Conservation (phyloP, 2,113 vertebrate genomes). For the Mola mola region DNA sequence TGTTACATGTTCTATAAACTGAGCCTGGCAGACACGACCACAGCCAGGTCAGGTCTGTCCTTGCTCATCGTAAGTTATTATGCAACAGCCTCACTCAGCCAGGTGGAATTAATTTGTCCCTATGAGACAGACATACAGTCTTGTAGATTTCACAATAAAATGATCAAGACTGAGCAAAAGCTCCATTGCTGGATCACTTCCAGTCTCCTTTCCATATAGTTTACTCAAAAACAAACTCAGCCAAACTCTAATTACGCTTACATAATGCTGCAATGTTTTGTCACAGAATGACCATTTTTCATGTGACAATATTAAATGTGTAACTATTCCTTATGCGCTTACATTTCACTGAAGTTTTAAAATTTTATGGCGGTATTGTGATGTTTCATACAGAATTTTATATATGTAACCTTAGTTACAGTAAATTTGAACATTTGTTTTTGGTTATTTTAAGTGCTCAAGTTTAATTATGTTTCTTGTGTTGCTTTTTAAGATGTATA, state of each 20-base stretch:
- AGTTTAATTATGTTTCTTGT: too few relatives aligned
- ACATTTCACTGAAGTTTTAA: too few relatives aligned
- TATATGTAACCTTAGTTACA: too few relatives aligned
- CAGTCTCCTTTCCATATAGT: conserved; percentile 2
- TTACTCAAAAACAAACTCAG: not conserved
- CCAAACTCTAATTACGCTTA: too few relatives aligned
- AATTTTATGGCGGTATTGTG: not conserved
- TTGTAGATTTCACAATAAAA: conserved; percentile 45
- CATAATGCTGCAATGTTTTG: too few relatives aligned
- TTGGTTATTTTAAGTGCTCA: too few relatives aligned
- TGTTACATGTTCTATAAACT: not conserved
- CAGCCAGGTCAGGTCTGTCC: conserved; percentile 4
- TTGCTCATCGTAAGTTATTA: conserved; percentile 30
- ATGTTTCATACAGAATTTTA: not conserved
- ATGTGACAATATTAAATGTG: not conserved
- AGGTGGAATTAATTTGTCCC: conserved; percentile 38
- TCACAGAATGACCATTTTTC: too few relatives aligned
- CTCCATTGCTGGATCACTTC: conserved; percentile 10
- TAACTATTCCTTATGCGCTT: not conserved
- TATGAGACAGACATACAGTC: conserved; percentile 17
- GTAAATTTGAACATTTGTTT: too few relatives aligned
- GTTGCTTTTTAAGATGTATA: too few relatives aligned
- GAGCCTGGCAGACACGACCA: not conserved
- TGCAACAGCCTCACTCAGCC: conserved; percentile 43
- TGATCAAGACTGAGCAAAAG: not conserved